Conservation (phyloP, 2,113 vertebrate species). For the Mobula hypostoma region DNA sequence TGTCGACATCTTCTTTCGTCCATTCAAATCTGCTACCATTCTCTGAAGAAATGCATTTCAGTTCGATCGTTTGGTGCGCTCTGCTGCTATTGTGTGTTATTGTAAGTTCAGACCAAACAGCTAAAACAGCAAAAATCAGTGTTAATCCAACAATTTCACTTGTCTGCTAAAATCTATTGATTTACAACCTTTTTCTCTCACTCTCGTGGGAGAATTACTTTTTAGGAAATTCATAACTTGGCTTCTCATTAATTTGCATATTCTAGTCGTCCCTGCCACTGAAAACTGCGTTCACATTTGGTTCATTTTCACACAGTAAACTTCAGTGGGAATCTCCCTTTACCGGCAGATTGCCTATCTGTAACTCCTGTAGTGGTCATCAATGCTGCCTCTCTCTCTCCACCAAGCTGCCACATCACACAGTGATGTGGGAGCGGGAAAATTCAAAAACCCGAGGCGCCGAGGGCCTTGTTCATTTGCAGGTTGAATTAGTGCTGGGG, state of each 20-base stretch:
- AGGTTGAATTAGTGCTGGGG: no score
- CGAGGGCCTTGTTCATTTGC: no score
- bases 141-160: neutral
- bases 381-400: no score
- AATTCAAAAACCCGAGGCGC: no score
- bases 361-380: no score
- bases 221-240: neutral
- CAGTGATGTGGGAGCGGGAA: no score
- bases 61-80: neutral
- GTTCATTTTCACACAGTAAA: neutral
- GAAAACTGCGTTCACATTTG: neutral
- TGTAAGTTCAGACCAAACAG: neutral
- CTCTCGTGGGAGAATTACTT: neutral
- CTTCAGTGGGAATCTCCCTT: neutral
- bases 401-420: no score
- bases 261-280: neutral
- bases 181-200: neutral
- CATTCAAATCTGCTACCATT: neutral
- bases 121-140: neutral
- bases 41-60: neutral
- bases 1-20: neutral
- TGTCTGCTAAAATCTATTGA: neutral
- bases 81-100: neutral
- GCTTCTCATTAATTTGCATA: neutral
- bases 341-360: neutral